Evolutionary conservation across 2,888 invertebrate species (phyloP).

Genomic region (Formica aserva): DNA sequence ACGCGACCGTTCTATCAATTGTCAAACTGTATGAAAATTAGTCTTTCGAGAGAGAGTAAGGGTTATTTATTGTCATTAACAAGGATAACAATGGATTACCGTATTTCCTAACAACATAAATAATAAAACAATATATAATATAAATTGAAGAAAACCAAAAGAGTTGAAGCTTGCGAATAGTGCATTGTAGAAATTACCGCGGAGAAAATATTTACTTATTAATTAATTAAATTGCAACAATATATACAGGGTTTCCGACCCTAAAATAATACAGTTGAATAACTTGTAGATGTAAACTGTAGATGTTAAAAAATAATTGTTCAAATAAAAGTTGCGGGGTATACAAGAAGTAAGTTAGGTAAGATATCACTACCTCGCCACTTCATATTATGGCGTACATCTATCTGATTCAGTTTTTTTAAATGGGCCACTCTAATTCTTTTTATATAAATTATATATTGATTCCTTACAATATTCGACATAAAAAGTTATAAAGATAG

Average conservation of each 20-base stretch:
- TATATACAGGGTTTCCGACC: neutral
- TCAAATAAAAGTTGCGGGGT: too few species aligned
- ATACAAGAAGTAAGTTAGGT: too few species aligned
- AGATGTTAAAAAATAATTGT: too few species aligned
- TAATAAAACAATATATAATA: neutral
- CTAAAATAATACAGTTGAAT: too few species aligned
- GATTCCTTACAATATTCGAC: too few species aligned
- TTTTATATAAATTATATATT: too few species aligned
- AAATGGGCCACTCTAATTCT: too few species aligned
- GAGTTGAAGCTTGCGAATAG: neutral
- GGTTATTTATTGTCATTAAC: neutral
- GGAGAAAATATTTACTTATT: neutral
- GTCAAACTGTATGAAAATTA: neutral
- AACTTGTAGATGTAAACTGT: too few species aligned
- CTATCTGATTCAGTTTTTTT: too few species aligned
- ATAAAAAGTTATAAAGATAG: too few species aligned
- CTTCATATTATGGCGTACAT: too few species aligned
- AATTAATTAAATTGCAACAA: neutral
- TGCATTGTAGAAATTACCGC: neutral
- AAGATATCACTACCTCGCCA: too few species aligned
- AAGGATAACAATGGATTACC: neutral
- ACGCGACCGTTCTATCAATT: conserved; percentile 4
- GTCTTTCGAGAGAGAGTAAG: neutral
- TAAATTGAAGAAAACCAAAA: neutral
- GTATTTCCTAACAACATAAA: neutral